Evolutionary conservation across 2,888 invertebrate species (phyloP).

Genomic region (Cheilosia grossa): DNA sequence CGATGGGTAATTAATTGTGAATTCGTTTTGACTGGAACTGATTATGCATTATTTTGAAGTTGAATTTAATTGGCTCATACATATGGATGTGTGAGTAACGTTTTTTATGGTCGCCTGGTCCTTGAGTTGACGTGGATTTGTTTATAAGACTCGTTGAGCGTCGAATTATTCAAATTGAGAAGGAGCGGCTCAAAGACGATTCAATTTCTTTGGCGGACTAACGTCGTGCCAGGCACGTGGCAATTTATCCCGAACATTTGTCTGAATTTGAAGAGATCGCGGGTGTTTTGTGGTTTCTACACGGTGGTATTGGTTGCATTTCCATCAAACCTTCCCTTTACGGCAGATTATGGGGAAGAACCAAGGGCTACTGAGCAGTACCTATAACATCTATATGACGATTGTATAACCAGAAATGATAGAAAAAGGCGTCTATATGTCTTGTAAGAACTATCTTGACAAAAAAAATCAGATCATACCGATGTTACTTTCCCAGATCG

Average conservation of each 20-base stretch:
- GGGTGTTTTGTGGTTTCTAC: too few species aligned
- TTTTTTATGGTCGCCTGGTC: slow-evolving; percentile 32
- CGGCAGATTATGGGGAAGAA: too few species aligned
- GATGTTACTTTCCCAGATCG: too few species aligned
- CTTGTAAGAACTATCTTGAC: too few species aligned
- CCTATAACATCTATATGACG: too few species aligned
- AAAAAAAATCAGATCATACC: too few species aligned
- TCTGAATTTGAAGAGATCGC: too few species aligned
- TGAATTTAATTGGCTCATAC: slow-evolving; percentile 58
- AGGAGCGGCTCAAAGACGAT: neutral
- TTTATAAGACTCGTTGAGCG: slow-evolving; percentile 32
- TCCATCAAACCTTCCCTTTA: too few species aligned
- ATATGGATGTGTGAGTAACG: slow-evolving; percentile 33
- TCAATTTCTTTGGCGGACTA: neutral
- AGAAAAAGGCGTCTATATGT: too few species aligned
- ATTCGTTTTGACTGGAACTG: slow-evolving; percentile 57
- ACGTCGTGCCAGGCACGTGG: neutral
- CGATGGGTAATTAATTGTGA: slow-evolving; percentile 66
- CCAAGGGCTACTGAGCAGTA: too few species aligned
- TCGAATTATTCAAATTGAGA: slow-evolving; percentile 11
- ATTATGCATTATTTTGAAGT: slow-evolving; percentile 56
- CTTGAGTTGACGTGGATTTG: slow-evolving; percentile 42
- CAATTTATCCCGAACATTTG: neutral
- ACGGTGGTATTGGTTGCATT: too few species aligned
- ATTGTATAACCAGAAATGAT: too few species aligned